Conservation (phyloP, 2,113 vertebrate genomes). For the Galeopterus variegatus region DNA sequence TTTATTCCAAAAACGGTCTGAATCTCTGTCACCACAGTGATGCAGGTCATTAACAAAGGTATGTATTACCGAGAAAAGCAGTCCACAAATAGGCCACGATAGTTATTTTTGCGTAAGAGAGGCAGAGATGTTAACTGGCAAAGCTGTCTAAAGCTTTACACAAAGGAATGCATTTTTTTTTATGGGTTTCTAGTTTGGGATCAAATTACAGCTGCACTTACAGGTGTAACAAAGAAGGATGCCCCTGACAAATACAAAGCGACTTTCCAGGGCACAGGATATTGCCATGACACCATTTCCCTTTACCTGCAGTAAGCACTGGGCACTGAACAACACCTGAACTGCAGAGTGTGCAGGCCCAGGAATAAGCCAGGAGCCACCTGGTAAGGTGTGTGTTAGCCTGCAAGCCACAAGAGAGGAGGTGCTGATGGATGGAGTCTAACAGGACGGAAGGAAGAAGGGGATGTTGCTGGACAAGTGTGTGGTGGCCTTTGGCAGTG, state of each 20-base stretch:
- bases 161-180: background rate
- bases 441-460: background rate
- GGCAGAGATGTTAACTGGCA: background rate
- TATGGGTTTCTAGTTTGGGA: background rate
- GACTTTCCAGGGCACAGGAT: fast-evolving
- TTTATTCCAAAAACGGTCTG: conserved; percentile 59
- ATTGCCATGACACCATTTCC: background rate
- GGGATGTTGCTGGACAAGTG: background rate
- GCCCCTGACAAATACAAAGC: fast-evolving
- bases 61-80: background rate
- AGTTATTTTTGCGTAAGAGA: background rate
- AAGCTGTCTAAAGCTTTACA: background rate
- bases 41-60: background rate
- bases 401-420: background rate
- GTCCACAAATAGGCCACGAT: background rate
- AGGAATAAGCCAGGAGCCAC: background rate
- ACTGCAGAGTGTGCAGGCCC: background rate
- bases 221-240: background rate
- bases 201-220: background rate
- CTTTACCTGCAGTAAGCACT: background rate
- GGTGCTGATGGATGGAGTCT: fast-evolving
- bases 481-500: fast-evolving
- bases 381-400: background rate
- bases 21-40: conserved; percentile 63
- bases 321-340: background rate